These are phyloP conservation scores for Perccottus glenii DNA, from an alignment of 2,113 vertebrate genomes.

Conservation along the genomic window DNA sequence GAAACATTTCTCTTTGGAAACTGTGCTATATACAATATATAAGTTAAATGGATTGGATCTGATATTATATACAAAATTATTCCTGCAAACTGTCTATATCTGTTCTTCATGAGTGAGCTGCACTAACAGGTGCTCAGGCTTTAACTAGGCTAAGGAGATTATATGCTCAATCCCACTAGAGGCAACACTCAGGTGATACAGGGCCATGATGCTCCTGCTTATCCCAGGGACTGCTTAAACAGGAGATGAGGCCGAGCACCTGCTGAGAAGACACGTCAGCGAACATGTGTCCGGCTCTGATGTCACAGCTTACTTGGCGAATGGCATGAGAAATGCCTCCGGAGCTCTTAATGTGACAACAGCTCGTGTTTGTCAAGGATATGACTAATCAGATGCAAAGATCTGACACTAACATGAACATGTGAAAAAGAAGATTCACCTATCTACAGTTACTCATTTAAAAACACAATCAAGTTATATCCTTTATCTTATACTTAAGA, in stretches of 20 bases:
- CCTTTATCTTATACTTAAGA: no score
- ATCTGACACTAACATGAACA: no score
- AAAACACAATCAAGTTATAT: no score
- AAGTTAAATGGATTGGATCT: not conserved
- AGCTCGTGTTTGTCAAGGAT: not conserved
- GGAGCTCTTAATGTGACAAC: constrained; percentile 7
- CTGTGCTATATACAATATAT: not conserved
- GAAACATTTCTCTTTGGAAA: no score
- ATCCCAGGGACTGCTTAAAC: constrained; percentile 51
- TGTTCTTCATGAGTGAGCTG: constrained; percentile 24
- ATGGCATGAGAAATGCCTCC: constrained; percentile 13
- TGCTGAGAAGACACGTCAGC: constrained; percentile 23
- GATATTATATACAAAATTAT: not conserved
- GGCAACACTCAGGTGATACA: constrained; percentile 33
- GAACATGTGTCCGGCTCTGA: constrained; percentile 35
- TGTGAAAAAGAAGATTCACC: no score
- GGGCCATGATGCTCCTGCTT: constrained; percentile 44
- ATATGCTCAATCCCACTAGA: constrained; percentile 56
- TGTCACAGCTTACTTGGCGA: constrained; percentile 17
- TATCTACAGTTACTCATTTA: no score
- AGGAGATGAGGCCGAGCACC: constrained; percentile 23
- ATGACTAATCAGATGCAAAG: no score
- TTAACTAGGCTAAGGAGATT: constrained; percentile 77
- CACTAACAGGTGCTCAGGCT: constrained; percentile 20
- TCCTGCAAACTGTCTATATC: not conserved